A percentile compares a stretch with the other conserved stretches of the same genome.
Conservation (phyloP, 2,888 invertebrate species). For the Cerceris ruficornis region DNA sequence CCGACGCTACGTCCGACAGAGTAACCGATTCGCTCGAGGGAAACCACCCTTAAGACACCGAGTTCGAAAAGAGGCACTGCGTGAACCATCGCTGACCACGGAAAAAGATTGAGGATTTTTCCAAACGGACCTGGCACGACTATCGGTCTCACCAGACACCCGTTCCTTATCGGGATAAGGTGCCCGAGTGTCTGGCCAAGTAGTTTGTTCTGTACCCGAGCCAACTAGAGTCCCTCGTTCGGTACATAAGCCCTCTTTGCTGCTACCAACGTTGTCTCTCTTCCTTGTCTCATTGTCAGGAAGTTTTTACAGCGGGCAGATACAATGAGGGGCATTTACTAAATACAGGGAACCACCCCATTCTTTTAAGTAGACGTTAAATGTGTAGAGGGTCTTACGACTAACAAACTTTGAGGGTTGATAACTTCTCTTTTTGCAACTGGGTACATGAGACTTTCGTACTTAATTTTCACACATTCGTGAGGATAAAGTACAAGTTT, state of each 20-base stretch:
- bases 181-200: conserved; percentile 76
- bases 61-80: conserved; percentile 5
- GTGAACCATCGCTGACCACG: not conserved
- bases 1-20: not conserved
- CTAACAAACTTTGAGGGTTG: conserved; percentile 6
- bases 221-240: conserved; percentile 43
- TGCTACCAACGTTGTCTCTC: conserved; percentile 9
- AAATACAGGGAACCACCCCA: not conserved
- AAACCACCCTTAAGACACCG: not conserved
- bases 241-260: conserved; percentile 6
- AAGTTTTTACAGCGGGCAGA: conserved; percentile 22
- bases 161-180: conserved; percentile 61
- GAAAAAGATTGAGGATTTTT: conserved; percentile 21
- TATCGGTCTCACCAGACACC: conserved; percentile 49
- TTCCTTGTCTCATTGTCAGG: conserved; percentile 1
- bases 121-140: conserved; percentile 47
- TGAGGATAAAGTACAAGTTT: too few species aligned
- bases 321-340: conserved; percentile 16
- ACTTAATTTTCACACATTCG: too few species aligned
- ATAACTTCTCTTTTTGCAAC: too few species aligned
- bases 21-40: not conserved
- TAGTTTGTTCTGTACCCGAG: conserved; percentile 59
- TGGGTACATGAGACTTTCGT: too few species aligned
- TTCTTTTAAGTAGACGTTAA: conserved; percentile 23
- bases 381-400: conserved; percentile 17